Percentiles rank a stretch among this genome's conserved stretches.
phyloP scores from a whole-genome alignment of 2,113 vertebrate species.

The Macroglossus sobrinus region DNA sequence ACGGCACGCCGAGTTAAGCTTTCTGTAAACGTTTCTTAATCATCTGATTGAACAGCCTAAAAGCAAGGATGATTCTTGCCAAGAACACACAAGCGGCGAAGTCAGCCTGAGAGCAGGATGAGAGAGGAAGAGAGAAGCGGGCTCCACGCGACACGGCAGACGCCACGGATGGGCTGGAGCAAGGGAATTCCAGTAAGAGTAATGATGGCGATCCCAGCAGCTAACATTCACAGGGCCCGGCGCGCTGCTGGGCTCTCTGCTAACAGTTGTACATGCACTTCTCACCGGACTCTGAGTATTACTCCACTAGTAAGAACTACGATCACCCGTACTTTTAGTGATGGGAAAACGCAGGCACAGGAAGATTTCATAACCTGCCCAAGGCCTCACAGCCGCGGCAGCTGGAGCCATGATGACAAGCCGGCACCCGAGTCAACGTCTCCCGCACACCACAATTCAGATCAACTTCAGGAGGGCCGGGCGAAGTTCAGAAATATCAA shows the following conservation, averaged over 20 bases:
- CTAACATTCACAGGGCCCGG: background rate
- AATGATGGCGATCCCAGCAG: rapidly evolving
- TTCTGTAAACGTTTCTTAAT: background rate
- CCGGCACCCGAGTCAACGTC: background rate
- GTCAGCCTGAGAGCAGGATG: background rate
- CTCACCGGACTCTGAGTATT: background rate
- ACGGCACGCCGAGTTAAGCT: background rate
- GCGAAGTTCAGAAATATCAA: background rate
- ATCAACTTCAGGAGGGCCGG: background rate
- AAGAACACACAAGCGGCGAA: background rate
- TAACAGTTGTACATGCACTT: background rate
- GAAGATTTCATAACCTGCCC: background rate
- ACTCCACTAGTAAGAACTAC: background rate
- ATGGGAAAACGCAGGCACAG: background rate
- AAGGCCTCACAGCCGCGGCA: background rate
- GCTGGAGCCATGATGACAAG: rapidly evolving
- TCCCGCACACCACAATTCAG: background rate
- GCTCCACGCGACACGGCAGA: too few species aligned
- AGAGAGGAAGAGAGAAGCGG: background rate
- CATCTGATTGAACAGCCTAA: background rate
- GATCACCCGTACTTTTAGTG: background rate
- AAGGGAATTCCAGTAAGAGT: rapidly evolving
- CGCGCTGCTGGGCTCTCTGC: background rate
- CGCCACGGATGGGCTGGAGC: rapidly evolving
- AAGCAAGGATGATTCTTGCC: background rate